Evolutionary conservation across 2,888 invertebrate species (phyloP).

Genomic region (Elysia crispata): DNA sequence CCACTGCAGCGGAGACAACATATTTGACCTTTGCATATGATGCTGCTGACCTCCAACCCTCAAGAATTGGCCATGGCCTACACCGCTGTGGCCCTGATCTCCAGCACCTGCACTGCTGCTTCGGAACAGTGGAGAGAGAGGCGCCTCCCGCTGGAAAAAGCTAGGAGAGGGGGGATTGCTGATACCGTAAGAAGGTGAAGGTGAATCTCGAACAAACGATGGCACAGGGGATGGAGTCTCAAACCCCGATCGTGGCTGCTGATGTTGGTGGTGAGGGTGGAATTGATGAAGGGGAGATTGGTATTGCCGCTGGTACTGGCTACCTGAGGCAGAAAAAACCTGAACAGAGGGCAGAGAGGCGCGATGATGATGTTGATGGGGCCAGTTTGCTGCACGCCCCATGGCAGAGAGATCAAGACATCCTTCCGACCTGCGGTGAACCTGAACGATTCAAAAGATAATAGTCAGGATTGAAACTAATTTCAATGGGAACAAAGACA

Average conservation of each 20-base stretch:
- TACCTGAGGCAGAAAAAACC: constrained; percentile 47
- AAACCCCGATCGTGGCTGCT: not conserved
- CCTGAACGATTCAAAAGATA: constrained; percentile 43
- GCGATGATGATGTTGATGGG: constrained; percentile 59
- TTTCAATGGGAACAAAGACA: too few relatives aligned
- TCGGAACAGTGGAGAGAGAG: constrained; percentile 28
- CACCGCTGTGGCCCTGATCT: too few relatives aligned
- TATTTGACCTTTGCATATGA: constrained; percentile 19
- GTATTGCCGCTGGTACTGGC: constrained; percentile 24
- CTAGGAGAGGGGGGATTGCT: constrained; percentile 39
- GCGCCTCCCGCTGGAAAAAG: constrained; percentile 33
- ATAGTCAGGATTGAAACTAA: too few relatives aligned
- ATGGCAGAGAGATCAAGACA: constrained; percentile 65
- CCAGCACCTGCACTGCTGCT: too few relatives aligned
- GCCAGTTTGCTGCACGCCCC: constrained; percentile 63
- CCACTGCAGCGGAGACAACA: constrained; percentile 46
- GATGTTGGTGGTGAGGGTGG: not conserved
- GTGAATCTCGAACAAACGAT: constrained; percentile 35
- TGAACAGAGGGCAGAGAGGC: constrained; percentile 66
- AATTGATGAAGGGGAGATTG: constrained; percentile 12
- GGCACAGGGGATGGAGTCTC: constrained; percentile 39
- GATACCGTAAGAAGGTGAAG: constrained; percentile 33
- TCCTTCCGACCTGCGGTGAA: constrained; percentile 69
- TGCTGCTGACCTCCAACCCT: constrained; percentile 12
- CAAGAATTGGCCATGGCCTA: constrained; percentile 26